Conservation (phyloP, 2,113 vertebrate species). For the Neolamprologus hecqui region DNA sequence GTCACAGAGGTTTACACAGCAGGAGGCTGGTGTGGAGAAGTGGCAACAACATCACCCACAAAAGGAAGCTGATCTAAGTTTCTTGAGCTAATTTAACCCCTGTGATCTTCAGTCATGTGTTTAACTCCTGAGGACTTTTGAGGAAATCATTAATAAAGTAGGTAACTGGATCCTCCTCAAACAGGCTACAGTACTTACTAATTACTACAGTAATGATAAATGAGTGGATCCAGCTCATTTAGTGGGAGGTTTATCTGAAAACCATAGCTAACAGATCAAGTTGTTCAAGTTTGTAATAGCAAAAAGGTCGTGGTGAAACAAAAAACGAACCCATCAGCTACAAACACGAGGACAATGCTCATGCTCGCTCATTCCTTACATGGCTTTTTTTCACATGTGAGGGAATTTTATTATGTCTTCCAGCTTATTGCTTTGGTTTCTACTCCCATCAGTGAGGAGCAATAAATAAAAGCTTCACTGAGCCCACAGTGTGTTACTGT, state of each 20-base stretch:
- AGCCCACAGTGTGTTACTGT: not conserved
- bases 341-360: not conserved
- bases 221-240: not conserved
- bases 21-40: not conserved
- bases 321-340: not conserved
- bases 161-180: not conserved
- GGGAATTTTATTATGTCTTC: not conserved
- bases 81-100: not conserved
- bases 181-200: not conserved
- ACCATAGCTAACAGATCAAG: not conserved
- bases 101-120: not conserved
- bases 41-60: not conserved
- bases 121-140: not conserved
- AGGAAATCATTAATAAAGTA: not conserved
- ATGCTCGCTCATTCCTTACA: not conserved
- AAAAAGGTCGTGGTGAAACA: accelerated
- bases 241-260: not conserved
- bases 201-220: not conserved
- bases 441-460: not conserved
- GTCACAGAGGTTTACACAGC: not conserved
- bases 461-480: not conserved
- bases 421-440: not conserved
- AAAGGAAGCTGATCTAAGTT: not conserved
- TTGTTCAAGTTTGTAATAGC: not conserved
- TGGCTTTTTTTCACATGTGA: not conserved